phyloP scores from a whole-genome alignment of 2,113 vertebrate genomes.

The Tretioscincus oriximinensis region DNA sequence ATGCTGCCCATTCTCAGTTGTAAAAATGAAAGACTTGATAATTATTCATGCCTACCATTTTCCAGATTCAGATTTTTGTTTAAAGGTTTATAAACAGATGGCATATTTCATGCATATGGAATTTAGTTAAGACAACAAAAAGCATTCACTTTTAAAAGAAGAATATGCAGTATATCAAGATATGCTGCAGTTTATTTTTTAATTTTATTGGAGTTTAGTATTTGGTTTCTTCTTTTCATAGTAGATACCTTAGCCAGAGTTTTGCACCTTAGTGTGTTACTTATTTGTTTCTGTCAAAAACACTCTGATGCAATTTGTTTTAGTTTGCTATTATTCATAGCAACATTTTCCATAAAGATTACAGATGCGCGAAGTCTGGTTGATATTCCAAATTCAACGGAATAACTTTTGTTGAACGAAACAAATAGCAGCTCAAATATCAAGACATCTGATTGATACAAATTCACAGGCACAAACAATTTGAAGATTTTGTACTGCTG shows the following conservation, averaged over 20 bases:
- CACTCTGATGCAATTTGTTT: not conserved
- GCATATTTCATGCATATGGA: not conserved
- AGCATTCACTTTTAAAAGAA: too few relatives aligned
- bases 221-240: not conserved
- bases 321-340: not conserved
- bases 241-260: not conserved
- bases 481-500: too few relatives aligned
- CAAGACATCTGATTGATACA: too few relatives aligned
- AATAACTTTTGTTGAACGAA: too few relatives aligned
- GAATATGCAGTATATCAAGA: too few relatives aligned
- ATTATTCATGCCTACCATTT: not conserved
- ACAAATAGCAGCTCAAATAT: too few relatives aligned
- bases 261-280: too few relatives aligned
- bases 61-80: not conserved
- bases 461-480: too few relatives aligned
- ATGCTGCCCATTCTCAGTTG: not conserved
- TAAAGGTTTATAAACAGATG: not conserved
- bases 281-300: not conserved
- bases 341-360: not conserved
- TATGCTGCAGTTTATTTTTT: not conserved
- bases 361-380: too few relatives aligned
- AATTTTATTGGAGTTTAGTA: not conserved
- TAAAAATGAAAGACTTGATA: not conserved
- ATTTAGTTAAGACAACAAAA: too few relatives aligned
- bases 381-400: too few relatives aligned